Evolutionary conservation across 2,113 vertebrate species (phyloP), one percentile per base, ranked within the genome.

Genomic region (Haemorhous mexicanus): DNA sequence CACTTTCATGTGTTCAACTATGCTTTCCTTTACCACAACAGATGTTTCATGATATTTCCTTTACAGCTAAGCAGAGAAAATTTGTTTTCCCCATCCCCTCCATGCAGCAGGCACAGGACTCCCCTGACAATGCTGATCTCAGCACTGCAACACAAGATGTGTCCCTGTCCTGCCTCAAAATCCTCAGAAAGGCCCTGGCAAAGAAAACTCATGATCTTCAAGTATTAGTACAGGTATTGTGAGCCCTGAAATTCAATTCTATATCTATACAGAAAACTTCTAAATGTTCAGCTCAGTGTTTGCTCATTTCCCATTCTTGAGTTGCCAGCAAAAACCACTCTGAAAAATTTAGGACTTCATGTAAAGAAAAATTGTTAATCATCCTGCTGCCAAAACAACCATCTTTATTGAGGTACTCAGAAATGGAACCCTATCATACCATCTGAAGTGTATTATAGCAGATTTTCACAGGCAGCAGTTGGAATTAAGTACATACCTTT

Each of bases 21-120:
- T 59, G 73, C 69, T 67, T 81, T 78, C 64, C 56, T 87, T 86
- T 69, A 90, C 86, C 86, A 56, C 91, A 96, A 78, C 47, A 90
- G n/a, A 72, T 37, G 77, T 78, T 92, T 59, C 59, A 32, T 35
- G 47, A 0, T 22, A 41, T 68, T 90, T 93, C 52, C 89, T 81
- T 84, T 49, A 77, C 1, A 4, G 17, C 47, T 13, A 62, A 80
- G 46, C 19, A 84, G 23, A 44, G 55, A 74, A 94, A 84, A 28
- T 56, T 72, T 64, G 18, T 64, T 79, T 75, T 52, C 49, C 58
- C 35, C 50, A 70, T 33, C 3, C 30, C 67, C n/a, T 41, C 10
- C 24, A 24, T 2, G 9, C 39, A 66, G n/a, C 74, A 86, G 49
- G 41, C 12, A 8, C 10, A 8, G 41, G 41, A 41, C 23, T 77